Evolutionary conservation across 2,797 vertebrate species (phyloP), one percentile per base, ranked within the genome.

Genomic region (Lepilemur ruficaudatus): DNA sequence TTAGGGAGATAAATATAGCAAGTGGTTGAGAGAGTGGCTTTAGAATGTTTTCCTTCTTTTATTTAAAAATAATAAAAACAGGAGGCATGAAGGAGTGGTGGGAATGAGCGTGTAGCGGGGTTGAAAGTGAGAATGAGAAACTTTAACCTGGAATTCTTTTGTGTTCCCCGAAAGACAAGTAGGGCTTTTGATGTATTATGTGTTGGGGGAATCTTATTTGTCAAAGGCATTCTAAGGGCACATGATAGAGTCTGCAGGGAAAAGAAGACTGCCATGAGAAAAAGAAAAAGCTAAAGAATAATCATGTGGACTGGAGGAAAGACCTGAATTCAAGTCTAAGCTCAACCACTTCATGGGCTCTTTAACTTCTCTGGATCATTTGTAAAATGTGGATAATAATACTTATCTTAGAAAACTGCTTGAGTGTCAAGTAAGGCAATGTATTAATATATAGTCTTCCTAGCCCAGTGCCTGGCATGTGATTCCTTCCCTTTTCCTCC

Each of bases 21-120:
- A 38, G 38, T 23, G 32, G 30, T 52, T 18, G 28, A 25, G 14
- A 43, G 13, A 2, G 32, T 80, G 84, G 20, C 38, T 79, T 55
- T 32, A 11, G 38, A 50, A 41, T 70, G 43, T 55, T 43, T 72
- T 43, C 25, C 35, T 72, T 72, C 13, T 73, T 23, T 61, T 35
- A 61, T n/a, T 48, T 17, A 57, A 46, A 82, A 63, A 63, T 7
- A 63, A 82, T 20, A 10, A 52, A 48, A 41, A 14, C 1, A 65
- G 55, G 48, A 94, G 88, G 48, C 25, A 0, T 15, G n/a, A 55
- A 46, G 23, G 25, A 17, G 38, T 28, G 22, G 4, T 75, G 3
- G 55, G 48, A n/a, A 4, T 18, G 28, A 22, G 11, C 15, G 2
- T 28, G 7, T n/a, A 5, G n/a, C 18, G 32, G 28, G 1, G 8